Percentiles rank a stretch among this genome's conserved stretches.
These are phyloP conservation scores for Drosophila ohnishii DNA, from an alignment of 1,140 invertebrate genomes.

Conservation along the genomic window DNA sequence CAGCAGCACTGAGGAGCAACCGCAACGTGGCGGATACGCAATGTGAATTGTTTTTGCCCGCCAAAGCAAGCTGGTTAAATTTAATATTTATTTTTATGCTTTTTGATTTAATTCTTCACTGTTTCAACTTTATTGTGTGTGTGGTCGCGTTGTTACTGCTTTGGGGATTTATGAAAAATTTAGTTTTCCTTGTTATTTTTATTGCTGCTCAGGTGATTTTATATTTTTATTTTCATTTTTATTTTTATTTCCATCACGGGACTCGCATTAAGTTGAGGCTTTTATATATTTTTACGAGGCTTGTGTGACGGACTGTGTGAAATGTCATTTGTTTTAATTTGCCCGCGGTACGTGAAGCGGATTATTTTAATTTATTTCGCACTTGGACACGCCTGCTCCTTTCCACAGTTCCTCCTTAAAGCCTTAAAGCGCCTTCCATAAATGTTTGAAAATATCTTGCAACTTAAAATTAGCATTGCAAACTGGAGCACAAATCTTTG, in stretches of 20 bases:
- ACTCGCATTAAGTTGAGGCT: slow-evolving; percentile 34
- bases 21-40: slow-evolving; percentile 46
- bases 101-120: slow-evolving; percentile 46
- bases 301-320: slow-evolving; percentile 24
- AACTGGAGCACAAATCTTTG: slow-evolving; percentile 25
- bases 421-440: slow-evolving; percentile 3
- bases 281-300: slow-evolving; percentile 19
- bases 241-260: slow-evolving; percentile 50
- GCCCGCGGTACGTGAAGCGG: slow-evolving; percentile 31
- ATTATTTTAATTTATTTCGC: slow-evolving; percentile 61
- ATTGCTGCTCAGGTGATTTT: slow-evolving; percentile 52
- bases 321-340: slow-evolving; percentile 66
- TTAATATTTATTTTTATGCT: slow-evolving; percentile 62
- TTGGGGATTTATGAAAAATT: slow-evolving; percentile 56
- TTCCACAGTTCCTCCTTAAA: background rate
- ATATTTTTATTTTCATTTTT: slow-evolving; percentile 37
- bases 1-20: slow-evolving; percentile 1
- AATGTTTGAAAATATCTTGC: slow-evolving; percentile 7
- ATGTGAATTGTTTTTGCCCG: slow-evolving; percentile 26
- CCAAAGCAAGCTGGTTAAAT: slow-evolving; percentile 38
- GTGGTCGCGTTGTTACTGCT: slow-evolving; percentile 15
- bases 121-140: slow-evolving; percentile 21
- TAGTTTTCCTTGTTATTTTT: slow-evolving; percentile 60
- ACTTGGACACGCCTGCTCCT: slow-evolving; percentile 20
- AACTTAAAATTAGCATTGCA: slow-evolving; percentile 30